Conservation (phyloP, 2,113 vertebrate species). For the Merops nubicus region DNA sequence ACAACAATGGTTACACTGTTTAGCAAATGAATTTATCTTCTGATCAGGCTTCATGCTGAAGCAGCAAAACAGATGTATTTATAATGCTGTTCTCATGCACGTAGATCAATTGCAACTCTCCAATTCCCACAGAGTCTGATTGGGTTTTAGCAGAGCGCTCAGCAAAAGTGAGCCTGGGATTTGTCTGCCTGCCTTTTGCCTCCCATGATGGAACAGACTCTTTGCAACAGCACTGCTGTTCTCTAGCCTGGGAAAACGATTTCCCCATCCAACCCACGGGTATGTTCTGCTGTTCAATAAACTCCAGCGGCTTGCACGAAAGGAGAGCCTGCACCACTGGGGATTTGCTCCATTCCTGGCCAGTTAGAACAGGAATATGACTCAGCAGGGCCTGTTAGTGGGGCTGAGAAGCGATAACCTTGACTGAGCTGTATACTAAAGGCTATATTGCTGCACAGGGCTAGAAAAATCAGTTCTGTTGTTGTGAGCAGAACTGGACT, state of each 20-base stretch:
- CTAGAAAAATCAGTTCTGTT: background rate
- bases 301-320: background rate
- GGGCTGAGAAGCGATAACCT: background rate
- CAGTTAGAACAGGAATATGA: background rate
- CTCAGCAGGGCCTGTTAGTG: background rate
- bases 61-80: background rate
- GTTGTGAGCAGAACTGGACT: background rate
- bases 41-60: conserved; percentile 8
- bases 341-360: background rate
- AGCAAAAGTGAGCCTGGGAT: background rate
- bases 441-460: rapidly evolving
- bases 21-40: conserved; percentile 20
- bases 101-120: background rate
- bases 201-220: background rate
- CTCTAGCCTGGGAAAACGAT: background rate
- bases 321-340: background rate
- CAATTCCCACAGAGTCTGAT: background rate
- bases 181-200: background rate
- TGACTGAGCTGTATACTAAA: background rate
- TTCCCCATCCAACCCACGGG: rapidly evolving
- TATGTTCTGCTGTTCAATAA: background rate
- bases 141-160: background rate
- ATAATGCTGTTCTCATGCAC: background rate
- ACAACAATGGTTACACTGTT: background rate
- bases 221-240: background rate